Base-by-base conservation (phyloP, 1,140 invertebrate species). In the Lithobius niger region DNA sequence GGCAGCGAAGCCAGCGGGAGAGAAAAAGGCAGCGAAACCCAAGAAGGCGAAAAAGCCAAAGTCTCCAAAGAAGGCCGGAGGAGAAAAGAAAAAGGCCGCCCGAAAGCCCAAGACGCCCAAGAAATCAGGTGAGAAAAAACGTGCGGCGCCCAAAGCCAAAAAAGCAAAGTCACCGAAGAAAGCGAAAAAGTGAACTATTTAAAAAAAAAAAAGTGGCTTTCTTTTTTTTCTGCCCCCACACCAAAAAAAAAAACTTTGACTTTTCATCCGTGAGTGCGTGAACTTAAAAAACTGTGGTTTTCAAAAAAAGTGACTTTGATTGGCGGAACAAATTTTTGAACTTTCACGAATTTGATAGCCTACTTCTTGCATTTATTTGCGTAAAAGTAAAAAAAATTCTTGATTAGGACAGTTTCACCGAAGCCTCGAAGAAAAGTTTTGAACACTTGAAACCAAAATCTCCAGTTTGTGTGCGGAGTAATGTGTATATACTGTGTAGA, bases 211-310 rank as follows among this genome's bases (percentile, higher is more conserved):
- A n/a, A n/a, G n/a, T n/a, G n/a, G n/a, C n/a, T n/a, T n/a, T n/a
- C n/a, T n/a, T n/a, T n/a, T n/a, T n/a, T n/a, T n/a, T n/a, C n/a
- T n/a, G n/a, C n/a, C n/a, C n/a, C n/a, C n/a, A n/a, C n/a, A n/a
- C n/a, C n/a, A 18, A 59, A 59, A 42, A 65, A 61, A 36, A 68
- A 59, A n/a, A 57, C 61, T 49, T 61, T 59, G 36, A 75, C 63
- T 56, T 75, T 74, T 0, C 73, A 73, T 52, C 77, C 77, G 60
- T 74, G 73, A 10, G 79, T 36, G 6, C n/a, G n/a, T 10, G n/a
- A 36, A 36, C 31, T 36, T n/a, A 36, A n/a, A n/a, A n/a, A n/a
- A n/a, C n/a, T n/a, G n/a, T n/a, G n/a, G n/a, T n/a, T n/a, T n/a
- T n/a, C n/a, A 10, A n/a, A 36, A 36, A 36, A 6, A n/a, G 6